Base-by-base conservation (phyloP, 2,113 vertebrate species). In the Misgurnus mizolepis region DNA sequence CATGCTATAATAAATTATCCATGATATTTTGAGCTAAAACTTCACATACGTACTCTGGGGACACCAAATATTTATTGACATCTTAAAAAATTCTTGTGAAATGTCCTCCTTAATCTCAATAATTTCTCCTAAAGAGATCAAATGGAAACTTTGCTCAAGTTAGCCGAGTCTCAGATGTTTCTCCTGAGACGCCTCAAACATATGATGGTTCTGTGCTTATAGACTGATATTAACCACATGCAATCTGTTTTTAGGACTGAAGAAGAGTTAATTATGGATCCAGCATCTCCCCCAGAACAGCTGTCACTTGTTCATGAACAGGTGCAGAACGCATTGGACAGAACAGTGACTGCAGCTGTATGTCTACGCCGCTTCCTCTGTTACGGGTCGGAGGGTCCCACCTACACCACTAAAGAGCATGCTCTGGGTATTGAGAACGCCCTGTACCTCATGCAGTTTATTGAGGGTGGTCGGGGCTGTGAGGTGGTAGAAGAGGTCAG, bases 401-500 rank as follows among this genome's bases (percentile, higher is more conserved):
- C 93, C 0, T 98, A 97, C 15, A 95, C 85, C 43, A 85, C 92
- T 85, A 93, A 93, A 86, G 95, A 95, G 77, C 92, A 87, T 17
- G 92, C 88, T 47, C 71, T 94, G 84, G 87, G 89, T 85, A 88
- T 92, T 39, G 92, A 92, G 70, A 92, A 87, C 2, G 92, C 93
- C 0, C 90, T 89, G 78, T 91, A 94, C 68, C 86, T 99, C 68
- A 85, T 94, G 0, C 93, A 94, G 74, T 77, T 97, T 80, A 93
- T 97, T 5, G 94, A 98, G 88, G 95, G 95, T 8, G 96, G 95
- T 39, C 91, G 90, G 85, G 97, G 96, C 0, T 73, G 88, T 39
- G 94, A 98, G 84, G 96, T 94, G 66, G 94, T 98, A 39, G 93
- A 96, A 62, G 95, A 96, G 84, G 95, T 97, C 65, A 95, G 93